phyloP scores from a whole-genome alignment of 1,140 invertebrate genomes.

The Ladona fulva region DNA sequence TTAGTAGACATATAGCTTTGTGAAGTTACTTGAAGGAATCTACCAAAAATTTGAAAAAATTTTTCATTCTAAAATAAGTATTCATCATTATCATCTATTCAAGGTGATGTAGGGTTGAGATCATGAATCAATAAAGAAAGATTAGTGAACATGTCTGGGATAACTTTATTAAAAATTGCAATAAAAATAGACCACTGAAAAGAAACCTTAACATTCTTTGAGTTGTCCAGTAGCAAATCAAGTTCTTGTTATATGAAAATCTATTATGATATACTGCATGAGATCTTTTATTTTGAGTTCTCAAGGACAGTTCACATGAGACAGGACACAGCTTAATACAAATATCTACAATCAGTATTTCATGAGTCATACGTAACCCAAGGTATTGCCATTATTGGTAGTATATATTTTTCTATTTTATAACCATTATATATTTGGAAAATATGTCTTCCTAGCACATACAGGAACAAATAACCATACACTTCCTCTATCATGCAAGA shows the following conservation, averaged over 20 bases:
- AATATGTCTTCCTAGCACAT: slow-evolving; percentile 6
- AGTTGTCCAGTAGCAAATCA: not conserved
- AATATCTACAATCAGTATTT: slow-evolving; percentile 1
- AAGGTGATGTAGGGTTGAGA: too few species aligned
- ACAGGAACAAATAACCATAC: not conserved
- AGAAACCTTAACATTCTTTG: slow-evolving; percentile 2
- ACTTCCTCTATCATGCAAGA: not conserved
- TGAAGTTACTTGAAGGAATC: too few species aligned
- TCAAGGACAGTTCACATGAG: slow-evolving; percentile 9
- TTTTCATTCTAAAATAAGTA: too few species aligned
- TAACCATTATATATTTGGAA: not conserved
- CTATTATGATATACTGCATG: not conserved
- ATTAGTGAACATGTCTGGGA: not conserved
- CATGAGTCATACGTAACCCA: not conserved
- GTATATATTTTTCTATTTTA: slow-evolving; percentile 8
- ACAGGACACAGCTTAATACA: slow-evolving; percentile 1
- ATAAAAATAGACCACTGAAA: not conserved
- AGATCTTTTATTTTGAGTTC: not conserved
- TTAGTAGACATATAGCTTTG: too few species aligned
- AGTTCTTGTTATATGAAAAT: not conserved
- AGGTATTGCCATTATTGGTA: not conserved
- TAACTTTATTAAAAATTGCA: slow-evolving; percentile 11
- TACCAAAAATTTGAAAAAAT: too few species aligned
- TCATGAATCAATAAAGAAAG: too few species aligned
- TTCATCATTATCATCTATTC: too few species aligned